Evolutionary conservation across 2,888 invertebrate genomes (phyloP).

Genomic region (Norana najaformis): DNA sequence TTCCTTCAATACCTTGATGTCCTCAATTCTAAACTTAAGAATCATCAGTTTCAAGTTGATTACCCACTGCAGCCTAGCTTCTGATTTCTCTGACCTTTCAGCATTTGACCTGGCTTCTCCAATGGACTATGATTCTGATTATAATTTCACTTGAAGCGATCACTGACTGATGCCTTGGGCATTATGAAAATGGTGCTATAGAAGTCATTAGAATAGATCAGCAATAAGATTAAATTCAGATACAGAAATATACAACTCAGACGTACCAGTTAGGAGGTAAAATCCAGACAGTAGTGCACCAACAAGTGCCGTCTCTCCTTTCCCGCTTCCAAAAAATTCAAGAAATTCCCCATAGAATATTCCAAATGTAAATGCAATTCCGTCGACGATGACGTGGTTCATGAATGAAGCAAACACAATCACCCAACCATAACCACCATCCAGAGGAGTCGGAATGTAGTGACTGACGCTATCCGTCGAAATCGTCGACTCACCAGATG

Average conservation of each 20-base stretch:
- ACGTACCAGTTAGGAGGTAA: constrained; percentile 81
- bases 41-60: too few species aligned
- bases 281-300: constrained; percentile 87
- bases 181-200: too few species aligned
- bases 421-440: constrained; percentile 71
- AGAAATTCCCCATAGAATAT: constrained; percentile 73
- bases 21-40: too few species aligned
- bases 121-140: too few species aligned
- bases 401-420: constrained; percentile 85
- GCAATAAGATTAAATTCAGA: too few species aligned
- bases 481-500: constrained; percentile 48
- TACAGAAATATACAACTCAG: neutral
- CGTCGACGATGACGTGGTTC: constrained; percentile 90
- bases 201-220: too few species aligned
- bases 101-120: too few species aligned
- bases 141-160: too few species aligned
- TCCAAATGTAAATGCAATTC: constrained; percentile 88
- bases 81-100: too few species aligned
- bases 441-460: constrained; percentile 55
- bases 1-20: too few species aligned
- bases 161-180: too few species aligned
- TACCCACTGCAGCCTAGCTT: too few species aligned
- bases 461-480: constrained; percentile 49
- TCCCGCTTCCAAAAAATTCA: constrained; percentile 74
- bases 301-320: constrained; percentile 79